Evolutionary conservation across 1,140 invertebrate species (phyloP), one percentile per base, ranked within the genome.

Genomic region (Lerema accius): DNA sequence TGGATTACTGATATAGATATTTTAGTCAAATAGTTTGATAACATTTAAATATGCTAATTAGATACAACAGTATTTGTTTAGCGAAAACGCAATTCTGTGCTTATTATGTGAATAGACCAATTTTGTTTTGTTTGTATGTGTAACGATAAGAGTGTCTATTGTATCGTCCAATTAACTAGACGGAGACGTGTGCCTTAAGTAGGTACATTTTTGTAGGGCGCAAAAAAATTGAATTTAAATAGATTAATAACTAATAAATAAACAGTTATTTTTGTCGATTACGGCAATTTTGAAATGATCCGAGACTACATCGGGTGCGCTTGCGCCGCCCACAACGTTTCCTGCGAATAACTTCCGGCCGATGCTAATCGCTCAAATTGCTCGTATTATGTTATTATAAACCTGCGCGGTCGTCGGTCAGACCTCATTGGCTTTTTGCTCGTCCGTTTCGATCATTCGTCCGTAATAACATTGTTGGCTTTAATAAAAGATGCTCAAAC

Each of bases 361-460:
- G 69, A 71, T 71, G 43, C 42, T 69, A 71, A 71, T 71, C 69
- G 65, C 51, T 66, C 26, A 71, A 71, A 71, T 71, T 67, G 59
- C 69, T 67, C 65, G 62, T 71, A 71, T 71, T 71, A 71, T 71
- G 69, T 71, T 71, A 71, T 71, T 71, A 71, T 56, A 62, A 55
- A 55, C 51, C 51, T 55, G 51, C 48, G 68, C n/a, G n/a, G n/a
- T n/a, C n/a, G n/a, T n/a, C 28, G 63, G 67, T 66, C 63, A 65
- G 61, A 63, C 40, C 51, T 65, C 61, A 66, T 65, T 39, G 49
- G 42, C 51, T 71, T 71, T 71, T 71, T 71, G 62, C 51, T 51
- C 37, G 48, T 48, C 39, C 19, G 48, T 55, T 55, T 55, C 39
- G 51, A 55, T 55, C 43, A 55, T 43, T 55, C 50, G 14, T 3